Evolutionary conservation across 2,888 invertebrate genomes (phyloP).

Genomic region (Dryocosmus kuriphilus): DNA sequence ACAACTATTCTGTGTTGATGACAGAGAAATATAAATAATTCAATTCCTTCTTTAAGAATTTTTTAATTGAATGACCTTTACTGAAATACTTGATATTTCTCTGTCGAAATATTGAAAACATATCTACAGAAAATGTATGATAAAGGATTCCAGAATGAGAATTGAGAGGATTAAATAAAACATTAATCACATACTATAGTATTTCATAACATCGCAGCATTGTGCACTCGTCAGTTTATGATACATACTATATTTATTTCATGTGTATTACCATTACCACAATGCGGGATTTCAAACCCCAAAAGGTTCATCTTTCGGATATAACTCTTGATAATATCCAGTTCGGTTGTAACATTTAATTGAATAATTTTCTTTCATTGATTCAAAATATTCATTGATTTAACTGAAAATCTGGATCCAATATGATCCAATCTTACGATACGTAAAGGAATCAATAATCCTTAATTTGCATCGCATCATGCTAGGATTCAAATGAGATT

Average conservation of each 20-base stretch:
- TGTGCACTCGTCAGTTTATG: neutral
- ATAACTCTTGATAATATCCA: neutral
- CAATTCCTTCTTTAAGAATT: neutral
- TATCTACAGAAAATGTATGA: too few species aligned
- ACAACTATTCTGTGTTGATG: neutral
- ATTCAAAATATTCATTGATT: neutral
- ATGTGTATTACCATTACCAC: neutral
- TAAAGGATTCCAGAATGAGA: neutral
- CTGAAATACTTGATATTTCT: too few species aligned
- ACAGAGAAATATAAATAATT: neutral
- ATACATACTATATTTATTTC: neutral
- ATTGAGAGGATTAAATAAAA: neutral
- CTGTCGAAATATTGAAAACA: too few species aligned
- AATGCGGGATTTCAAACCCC: neutral
- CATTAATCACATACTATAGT: neutral
- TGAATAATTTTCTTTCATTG: slow-evolving; percentile 24
- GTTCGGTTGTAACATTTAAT: neutral
- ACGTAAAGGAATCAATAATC: neutral
- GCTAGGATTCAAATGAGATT: neutral
- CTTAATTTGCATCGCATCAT: neutral
- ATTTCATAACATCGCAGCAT: neutral
- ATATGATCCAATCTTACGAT: neutral
- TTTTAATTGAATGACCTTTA: neutral
- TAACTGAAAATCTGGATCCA: neutral
- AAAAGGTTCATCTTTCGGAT: neutral